phyloP scores from a whole-genome alignment of 2,888 invertebrate genomes.

The Hemicrepidius hirtus region DNA sequence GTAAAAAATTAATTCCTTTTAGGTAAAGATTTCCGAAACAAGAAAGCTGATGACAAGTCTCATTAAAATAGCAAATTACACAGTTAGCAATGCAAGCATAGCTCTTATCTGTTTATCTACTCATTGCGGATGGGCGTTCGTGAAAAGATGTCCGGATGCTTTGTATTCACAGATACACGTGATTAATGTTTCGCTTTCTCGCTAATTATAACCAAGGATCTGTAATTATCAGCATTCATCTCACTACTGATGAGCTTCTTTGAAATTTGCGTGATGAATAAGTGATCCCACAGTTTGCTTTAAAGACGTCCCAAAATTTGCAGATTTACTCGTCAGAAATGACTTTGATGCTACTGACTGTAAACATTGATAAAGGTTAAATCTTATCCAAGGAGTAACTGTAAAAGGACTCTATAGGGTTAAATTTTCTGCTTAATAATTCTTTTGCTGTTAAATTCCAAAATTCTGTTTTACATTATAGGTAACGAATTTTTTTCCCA shows the following conservation, averaged over 20 bases:
- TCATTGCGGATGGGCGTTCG: constrained; percentile 21
- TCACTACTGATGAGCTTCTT: constrained; percentile 41
- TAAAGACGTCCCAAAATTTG: not conserved
- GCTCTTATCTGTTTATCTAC: constrained; percentile 41
- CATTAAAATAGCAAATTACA: constrained; percentile 40
- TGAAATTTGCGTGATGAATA: constrained; percentile 30
- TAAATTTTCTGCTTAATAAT: too few relatives aligned
- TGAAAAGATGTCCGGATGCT: constrained; percentile 34
- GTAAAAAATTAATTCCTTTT: constrained; percentile 11
- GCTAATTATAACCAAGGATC: constrained; percentile 36
- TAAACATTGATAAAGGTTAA: too few relatives aligned
- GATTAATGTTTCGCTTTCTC: constrained; percentile 44
- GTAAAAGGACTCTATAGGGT: too few relatives aligned
- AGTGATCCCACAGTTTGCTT: constrained; percentile 13
- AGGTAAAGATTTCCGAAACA: constrained; percentile 2
- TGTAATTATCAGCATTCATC: constrained; percentile 42
- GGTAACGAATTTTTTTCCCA: too few relatives aligned
- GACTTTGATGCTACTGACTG: not conserved
- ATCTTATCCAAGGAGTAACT: too few relatives aligned
- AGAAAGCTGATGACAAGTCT: constrained; percentile 14
- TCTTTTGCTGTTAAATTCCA: too few relatives aligned
- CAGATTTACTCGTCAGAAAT: not conserved
- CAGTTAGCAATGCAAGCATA: constrained; percentile 36
- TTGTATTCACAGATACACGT: constrained; percentile 40
- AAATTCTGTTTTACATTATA: too few relatives aligned